Percentiles rank a stretch among this genome's conserved stretches.
Conservation (phyloP, 2,113 vertebrate species). For the Psephotus haematonotus region DNA sequence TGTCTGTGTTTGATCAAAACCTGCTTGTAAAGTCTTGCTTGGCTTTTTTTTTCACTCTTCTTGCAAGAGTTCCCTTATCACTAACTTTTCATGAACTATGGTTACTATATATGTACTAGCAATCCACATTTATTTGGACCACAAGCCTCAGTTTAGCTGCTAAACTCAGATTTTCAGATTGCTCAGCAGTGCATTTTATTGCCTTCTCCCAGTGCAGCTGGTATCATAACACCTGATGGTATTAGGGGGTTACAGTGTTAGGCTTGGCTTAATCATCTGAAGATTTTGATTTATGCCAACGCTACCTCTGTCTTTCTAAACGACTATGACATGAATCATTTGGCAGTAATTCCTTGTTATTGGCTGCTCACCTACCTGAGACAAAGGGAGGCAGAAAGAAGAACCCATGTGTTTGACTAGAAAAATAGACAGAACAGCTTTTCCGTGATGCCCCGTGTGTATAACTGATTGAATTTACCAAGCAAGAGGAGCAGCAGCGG, state of each 20-base stretch:
- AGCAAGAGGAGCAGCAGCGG: background rate
- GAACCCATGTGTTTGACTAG: background rate
- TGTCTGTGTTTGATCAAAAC: constrained; percentile 35
- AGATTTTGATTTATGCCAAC: background rate
- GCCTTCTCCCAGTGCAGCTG: background rate
- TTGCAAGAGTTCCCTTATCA: background rate
- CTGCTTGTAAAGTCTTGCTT: background rate
- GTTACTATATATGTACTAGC: background rate
- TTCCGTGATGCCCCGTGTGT: background rate
- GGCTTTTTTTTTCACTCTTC: background rate
- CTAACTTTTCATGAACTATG: background rate
- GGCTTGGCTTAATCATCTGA: background rate
- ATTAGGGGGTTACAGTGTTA: background rate
- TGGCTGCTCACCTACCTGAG: constrained; percentile 6
- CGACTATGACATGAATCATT: background rate
- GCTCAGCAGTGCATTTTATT: background rate
- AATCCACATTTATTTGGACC: background rate
- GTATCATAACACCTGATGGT: background rate
- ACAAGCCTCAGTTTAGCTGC: background rate
- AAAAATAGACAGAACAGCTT: constrained; percentile 3
- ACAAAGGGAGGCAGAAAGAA: background rate
- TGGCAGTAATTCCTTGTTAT: background rate
- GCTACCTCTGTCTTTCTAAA: background rate
- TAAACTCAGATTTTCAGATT: background rate
- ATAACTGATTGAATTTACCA: background rate